A percentile compares a stretch with the other conserved stretches of the same genome.
Conservation (phyloP, 2,113 vertebrate genomes). For the Cyprinodon variegatus region DNA sequence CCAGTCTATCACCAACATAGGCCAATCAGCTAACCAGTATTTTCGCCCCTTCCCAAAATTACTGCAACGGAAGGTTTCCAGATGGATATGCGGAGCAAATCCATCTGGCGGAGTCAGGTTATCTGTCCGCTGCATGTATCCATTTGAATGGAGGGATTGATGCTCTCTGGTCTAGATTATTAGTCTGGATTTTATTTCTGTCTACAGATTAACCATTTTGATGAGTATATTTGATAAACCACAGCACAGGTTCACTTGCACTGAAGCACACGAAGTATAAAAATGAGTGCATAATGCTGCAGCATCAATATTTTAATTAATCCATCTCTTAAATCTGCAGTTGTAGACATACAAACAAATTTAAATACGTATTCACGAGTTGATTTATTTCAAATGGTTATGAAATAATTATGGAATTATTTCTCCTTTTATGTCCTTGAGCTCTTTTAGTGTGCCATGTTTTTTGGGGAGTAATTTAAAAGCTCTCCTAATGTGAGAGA, state of each 20-base stretch:
- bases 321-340: too few species aligned
- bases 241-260: background rate
- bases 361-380: background rate
- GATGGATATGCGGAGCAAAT: too few species aligned
- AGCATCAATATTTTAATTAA: background rate
- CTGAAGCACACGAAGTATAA: background rate
- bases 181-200: background rate
- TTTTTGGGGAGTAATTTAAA: constrained; percentile 37
- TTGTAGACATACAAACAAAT: too few species aligned
- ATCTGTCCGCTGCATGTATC: background rate
- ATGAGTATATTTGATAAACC: background rate
- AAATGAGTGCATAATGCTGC: background rate
- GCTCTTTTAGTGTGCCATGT: constrained; percentile 23
- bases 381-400: background rate
- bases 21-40: too few species aligned
- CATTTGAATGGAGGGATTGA: too few species aligned
- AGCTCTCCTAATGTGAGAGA: constrained; percentile 56
- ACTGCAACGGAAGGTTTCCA: too few species aligned
- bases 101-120: too few species aligned
- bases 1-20: too few species aligned
- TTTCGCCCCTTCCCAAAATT: too few species aligned
- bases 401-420: background rate
- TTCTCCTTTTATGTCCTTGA: background rate
- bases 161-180: background rate
- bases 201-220: background rate